These are phyloP conservation scores for Pasiphila rectangulata DNA, from an alignment of 2,888 invertebrate species.

Conservation along the genomic window DNA sequence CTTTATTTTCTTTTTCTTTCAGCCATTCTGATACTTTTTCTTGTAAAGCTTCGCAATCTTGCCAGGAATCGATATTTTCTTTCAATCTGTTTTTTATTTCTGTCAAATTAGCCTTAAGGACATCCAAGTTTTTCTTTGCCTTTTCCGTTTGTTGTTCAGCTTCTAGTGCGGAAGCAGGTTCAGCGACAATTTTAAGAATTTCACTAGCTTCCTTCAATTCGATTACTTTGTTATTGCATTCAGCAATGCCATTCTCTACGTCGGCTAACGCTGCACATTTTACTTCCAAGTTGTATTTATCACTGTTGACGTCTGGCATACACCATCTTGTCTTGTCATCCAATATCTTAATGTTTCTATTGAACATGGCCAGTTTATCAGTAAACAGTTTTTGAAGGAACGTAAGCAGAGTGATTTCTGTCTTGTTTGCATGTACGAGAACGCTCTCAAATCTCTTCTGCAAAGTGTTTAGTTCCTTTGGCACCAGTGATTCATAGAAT, in stretches of 20 bases:
- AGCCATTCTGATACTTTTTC: slow-evolving; percentile 89
- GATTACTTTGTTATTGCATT: slow-evolving; percentile 84
- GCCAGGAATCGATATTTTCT: slow-evolving; percentile 88
- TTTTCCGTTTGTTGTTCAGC: slow-evolving; percentile 86
- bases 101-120: slow-evolving; percentile 84
- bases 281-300: slow-evolving; percentile 95
- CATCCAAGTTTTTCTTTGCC: slow-evolving; percentile 85
- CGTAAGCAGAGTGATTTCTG: slow-evolving; percentile 87
- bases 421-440: slow-evolving; percentile 88
- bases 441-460: slow-evolving; percentile 91
- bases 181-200: slow-evolving; percentile 86
- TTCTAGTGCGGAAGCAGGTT: slow-evolving; percentile 84
- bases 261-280: slow-evolving; percentile 91
- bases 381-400: slow-evolving; percentile 93
- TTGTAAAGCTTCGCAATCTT: slow-evolving; percentile 88
- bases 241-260: slow-evolving; percentile 86
- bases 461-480: slow-evolving; percentile 91
- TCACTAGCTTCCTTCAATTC: slow-evolving; percentile 87
- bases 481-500: slow-evolving; percentile 87
- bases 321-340: slow-evolving; percentile 96
- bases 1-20: slow-evolving; percentile 88
- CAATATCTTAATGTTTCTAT: slow-evolving; percentile 88
- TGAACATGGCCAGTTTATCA: slow-evolving; percentile 90
- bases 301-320: slow-evolving; percentile 92
- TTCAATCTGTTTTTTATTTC: slow-evolving; percentile 85